Evolutionary conservation across 1,140 invertebrate species (phyloP).

Genomic region (Rhyzopertha dominica): DNA sequence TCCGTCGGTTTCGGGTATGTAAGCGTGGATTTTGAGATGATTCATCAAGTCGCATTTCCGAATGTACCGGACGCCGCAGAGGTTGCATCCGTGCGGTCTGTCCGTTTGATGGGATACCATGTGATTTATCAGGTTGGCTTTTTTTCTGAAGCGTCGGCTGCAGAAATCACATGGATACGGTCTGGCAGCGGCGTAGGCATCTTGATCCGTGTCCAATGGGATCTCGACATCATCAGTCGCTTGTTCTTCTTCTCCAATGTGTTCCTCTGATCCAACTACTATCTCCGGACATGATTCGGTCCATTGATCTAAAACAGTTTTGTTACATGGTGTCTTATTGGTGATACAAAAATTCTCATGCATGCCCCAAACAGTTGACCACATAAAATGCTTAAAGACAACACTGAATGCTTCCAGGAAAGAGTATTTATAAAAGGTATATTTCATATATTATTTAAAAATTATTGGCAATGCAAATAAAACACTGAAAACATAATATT

Average conservation of each 20-base stretch:
- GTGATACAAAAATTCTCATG: too few species aligned
- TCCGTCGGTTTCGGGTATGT: constrained; percentile 51
- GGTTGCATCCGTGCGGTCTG: constrained; percentile 67
- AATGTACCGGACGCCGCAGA: constrained; percentile 72
- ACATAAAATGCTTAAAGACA: too few species aligned
- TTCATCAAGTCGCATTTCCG: constrained; percentile 73
- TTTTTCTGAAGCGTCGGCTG: constrained; percentile 73
- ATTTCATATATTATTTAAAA: too few species aligned
- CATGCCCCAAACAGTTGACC: too few species aligned
- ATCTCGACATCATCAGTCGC: constrained; percentile 66
- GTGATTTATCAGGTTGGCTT: constrained; percentile 75
- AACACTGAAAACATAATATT: too few species aligned
- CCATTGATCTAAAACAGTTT: constrained; percentile 53
- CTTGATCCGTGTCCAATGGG: constrained; percentile 72
- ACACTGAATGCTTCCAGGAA: too few species aligned
- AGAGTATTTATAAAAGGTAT: too few species aligned
- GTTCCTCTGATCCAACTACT: constrained; percentile 48
- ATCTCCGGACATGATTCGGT: constrained; percentile 37
- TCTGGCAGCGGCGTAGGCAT: constrained; percentile 72
- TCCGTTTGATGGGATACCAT: constrained; percentile 80
- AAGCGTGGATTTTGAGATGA: constrained; percentile 75
- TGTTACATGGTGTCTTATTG: constrained; percentile 62
- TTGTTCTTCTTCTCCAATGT: constrained; percentile 55
- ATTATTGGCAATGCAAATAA: too few species aligned
- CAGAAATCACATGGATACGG: constrained; percentile 83